These are phyloP conservation scores for Valencia hispanica DNA, from an alignment of 2,797 vertebrate species.

Conservation along the genomic window DNA sequence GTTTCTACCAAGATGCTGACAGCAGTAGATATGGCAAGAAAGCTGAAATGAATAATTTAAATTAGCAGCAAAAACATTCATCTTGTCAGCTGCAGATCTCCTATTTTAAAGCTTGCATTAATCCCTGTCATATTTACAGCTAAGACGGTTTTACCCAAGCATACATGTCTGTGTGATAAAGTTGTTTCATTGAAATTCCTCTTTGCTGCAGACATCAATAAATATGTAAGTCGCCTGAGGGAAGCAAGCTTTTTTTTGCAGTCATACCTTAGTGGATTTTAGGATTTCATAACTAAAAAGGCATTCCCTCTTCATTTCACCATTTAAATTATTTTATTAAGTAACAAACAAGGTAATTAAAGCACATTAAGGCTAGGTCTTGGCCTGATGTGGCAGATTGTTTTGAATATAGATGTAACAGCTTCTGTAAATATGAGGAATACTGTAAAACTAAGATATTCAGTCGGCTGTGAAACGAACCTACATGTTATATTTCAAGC, in stretches of 20 bases:
- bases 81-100: constrained; percentile 2
- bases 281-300: constrained; percentile 8
- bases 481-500: no score
- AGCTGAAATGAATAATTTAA: not conserved
- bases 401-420: not conserved
- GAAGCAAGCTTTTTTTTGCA: not conserved
- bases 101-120: not conserved
- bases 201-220: constrained; percentile 14
- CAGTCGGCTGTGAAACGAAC: no score
- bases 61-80: not conserved
- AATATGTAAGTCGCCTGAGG: not conserved
- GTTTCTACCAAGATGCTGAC: not conserved
- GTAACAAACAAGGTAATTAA: not conserved
- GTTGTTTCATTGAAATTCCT: constrained; percentile 5
- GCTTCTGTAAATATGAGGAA: not conserved
- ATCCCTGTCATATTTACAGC: constrained; percentile 6
- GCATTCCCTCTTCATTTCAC: not conserved
- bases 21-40: not conserved
- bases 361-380: not conserved
- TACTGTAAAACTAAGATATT: no score
- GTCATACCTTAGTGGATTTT: not conserved
- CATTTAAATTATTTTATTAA: constrained; percentile 3
- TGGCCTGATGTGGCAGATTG: not conserved
- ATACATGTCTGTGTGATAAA: not conserved
- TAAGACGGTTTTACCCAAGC: not conserved